Percentiles rank a stretch among this genome's conserved stretches.
These are phyloP conservation scores for Cygnus buccinator DNA, from an alignment of 2,113 vertebrate species.

Conservation along the genomic window DNA sequence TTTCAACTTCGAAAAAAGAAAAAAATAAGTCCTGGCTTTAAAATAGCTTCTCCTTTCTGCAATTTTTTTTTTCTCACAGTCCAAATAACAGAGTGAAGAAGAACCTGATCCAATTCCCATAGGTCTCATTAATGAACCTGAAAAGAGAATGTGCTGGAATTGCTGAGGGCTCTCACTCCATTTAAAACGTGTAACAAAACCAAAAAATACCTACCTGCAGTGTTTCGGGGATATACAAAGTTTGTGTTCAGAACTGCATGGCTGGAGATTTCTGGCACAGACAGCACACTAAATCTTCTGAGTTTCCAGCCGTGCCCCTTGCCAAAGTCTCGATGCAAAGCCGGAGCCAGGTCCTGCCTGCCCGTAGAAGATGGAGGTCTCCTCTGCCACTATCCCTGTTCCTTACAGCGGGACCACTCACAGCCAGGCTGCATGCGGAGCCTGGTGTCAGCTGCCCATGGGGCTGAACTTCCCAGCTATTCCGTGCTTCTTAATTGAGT, in stretches of 20 bases:
- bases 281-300: neutral
- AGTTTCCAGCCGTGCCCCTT: neutral
- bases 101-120: conserved; percentile 60
- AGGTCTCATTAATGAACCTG: conserved; percentile 76
- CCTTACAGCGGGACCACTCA: neutral
- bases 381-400: neutral
- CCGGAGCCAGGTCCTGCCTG: neutral
- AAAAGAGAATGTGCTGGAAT: conserved; percentile 66
- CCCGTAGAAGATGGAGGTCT: neutral
- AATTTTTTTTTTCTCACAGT: neutral
- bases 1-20: neutral
- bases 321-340: neutral
- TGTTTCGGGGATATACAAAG: neutral
- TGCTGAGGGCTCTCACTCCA: conserved; percentile 67
- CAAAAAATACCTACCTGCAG: conserved; percentile 5
- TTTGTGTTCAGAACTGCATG: neutral
- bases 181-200: conserved; percentile 40
- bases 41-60: conserved; percentile 47
- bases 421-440: fast-evolving
- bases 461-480: neutral
- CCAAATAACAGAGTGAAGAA: conserved; percentile 70
- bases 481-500: neutral
- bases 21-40: neutral
- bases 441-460: neutral
- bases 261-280: conserved; percentile 24